These are phyloP conservation scores for Timema cristinae DNA, from an alignment of 2,888 invertebrate genomes.

Conservation along the genomic window DNA sequence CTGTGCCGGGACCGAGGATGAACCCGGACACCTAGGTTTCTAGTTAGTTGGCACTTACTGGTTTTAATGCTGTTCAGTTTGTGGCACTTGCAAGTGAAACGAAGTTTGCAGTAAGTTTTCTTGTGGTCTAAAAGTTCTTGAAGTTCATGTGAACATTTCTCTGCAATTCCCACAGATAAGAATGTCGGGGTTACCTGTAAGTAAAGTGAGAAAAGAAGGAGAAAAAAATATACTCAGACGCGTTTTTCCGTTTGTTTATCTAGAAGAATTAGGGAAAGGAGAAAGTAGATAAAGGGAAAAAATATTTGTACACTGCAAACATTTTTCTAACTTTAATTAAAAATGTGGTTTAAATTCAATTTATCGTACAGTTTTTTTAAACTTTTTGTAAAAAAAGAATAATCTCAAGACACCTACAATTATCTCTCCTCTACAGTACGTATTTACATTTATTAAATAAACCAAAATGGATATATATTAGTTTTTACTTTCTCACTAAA, in stretches of 20 bases:
- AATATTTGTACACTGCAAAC: slow-evolving; percentile 6
- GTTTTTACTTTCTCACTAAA: too few species aligned
- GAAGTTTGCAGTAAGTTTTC: slow-evolving; percentile 65
- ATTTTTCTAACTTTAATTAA: slow-evolving; percentile 15
- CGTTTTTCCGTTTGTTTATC: neutral
- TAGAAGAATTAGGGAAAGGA: neutral
- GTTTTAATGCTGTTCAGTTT: slow-evolving; percentile 51
- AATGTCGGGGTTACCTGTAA: slow-evolving; percentile 66
- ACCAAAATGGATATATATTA: too few species aligned
- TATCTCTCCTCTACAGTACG: too few species aligned
- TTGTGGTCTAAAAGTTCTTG: slow-evolving; percentile 69
- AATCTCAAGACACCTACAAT: too few species aligned
- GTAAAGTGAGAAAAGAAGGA: slow-evolving; percentile 26
- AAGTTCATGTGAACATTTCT: slow-evolving; percentile 66
- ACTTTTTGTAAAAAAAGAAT: too few species aligned
- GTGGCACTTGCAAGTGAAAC: slow-evolving; percentile 66
- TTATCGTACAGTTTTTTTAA: too few species aligned
- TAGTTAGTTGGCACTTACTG: slow-evolving; percentile 46
- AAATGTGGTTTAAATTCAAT: slow-evolving; percentile 8
- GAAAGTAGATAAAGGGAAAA: neutral
- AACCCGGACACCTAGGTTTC: too few species aligned
- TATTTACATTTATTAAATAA: too few species aligned
- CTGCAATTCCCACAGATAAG: slow-evolving; percentile 73
- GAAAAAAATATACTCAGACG: neutral
- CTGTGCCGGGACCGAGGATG: too few species aligned